Evolutionary conservation across 2,113 vertebrate species (phyloP).

Genomic region (Lipophrys pholis): DNA sequence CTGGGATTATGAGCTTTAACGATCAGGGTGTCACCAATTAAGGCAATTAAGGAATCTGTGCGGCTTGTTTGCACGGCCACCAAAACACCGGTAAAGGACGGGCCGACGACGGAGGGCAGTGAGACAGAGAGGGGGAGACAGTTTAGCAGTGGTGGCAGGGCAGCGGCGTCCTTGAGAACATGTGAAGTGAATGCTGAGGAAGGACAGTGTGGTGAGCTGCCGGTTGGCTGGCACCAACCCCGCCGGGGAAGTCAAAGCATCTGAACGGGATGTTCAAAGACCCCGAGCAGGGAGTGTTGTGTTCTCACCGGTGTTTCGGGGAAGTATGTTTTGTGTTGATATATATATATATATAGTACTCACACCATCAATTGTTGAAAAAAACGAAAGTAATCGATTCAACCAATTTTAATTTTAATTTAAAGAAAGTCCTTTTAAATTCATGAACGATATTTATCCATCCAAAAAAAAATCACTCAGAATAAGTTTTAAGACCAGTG

Average conservation of each 20-base stretch:
- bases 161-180: slow-evolving; percentile 62
- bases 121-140: not conserved
- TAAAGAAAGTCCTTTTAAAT: too few species aligned
- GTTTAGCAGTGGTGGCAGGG: slow-evolving; percentile 41
- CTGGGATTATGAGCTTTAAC: slow-evolving; percentile 73
- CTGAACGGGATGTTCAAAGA: slow-evolving; percentile 2
- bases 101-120: not conserved
- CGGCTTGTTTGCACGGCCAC: slow-evolving; percentile 56
- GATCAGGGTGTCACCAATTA: slow-evolving; percentile 66
- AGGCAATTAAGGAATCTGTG: slow-evolving; percentile 51
- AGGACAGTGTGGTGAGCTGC: slow-evolving; percentile 34
- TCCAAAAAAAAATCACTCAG: too few species aligned
- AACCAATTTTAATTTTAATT: too few species aligned
- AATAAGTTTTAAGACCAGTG: too few species aligned
- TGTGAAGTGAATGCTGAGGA: slow-evolving; percentile 61
- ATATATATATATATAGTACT: too few species aligned
- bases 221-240: slow-evolving; percentile 25
- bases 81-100: slow-evolving; percentile 17
- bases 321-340: too few species aligned
- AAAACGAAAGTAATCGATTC: too few species aligned
- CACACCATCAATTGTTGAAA: too few species aligned
- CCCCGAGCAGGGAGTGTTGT: not conserved
- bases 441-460: too few species aligned
- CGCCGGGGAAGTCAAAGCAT: slow-evolving; percentile 25
- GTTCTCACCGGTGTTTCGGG: not conserved